Conservation (phyloP, 2,113 vertebrate genomes). For the Nycticebus coucang region DNA sequence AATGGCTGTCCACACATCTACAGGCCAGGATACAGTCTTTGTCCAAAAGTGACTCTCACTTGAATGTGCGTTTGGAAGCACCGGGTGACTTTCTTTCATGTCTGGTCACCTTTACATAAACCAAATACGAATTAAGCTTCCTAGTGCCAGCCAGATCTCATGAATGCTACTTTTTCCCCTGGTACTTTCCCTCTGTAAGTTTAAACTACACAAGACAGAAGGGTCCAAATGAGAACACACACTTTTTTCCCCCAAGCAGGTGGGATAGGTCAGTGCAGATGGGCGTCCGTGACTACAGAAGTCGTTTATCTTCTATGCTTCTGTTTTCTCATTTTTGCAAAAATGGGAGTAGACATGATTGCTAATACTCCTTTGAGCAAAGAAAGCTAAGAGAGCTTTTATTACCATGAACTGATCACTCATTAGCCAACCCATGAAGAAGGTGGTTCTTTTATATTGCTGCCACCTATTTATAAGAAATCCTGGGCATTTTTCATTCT, state of each 20-base stretch:
- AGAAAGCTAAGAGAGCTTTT: not conserved
- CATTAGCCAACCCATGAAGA: not conserved
- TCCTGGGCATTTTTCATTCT: not conserved
- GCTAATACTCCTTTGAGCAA: not conserved
- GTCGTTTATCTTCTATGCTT: not conserved
- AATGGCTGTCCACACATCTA: fast-evolving
- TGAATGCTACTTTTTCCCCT: not conserved
- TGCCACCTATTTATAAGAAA: not conserved
- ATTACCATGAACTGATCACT: fast-evolving
- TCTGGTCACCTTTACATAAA: not conserved
- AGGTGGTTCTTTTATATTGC: not conserved
- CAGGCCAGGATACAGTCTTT: not conserved
- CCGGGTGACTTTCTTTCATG: not conserved
- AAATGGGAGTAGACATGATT: not conserved
- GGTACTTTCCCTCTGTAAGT: not conserved
- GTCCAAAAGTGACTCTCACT: not conserved
- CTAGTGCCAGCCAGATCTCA: not conserved
- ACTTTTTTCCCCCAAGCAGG: not conserved
- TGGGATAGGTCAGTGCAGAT: not conserved
- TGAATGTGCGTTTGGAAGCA: not conserved
- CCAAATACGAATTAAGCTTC: not conserved
- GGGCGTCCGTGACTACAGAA: not conserved
- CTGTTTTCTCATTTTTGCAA: not conserved
- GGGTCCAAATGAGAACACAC: not conserved
- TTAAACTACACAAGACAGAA: not conserved